These are phyloP conservation scores for Drosophila kuntzei DNA, from an alignment of 2,888 invertebrate species.

Conservation along the genomic window DNA sequence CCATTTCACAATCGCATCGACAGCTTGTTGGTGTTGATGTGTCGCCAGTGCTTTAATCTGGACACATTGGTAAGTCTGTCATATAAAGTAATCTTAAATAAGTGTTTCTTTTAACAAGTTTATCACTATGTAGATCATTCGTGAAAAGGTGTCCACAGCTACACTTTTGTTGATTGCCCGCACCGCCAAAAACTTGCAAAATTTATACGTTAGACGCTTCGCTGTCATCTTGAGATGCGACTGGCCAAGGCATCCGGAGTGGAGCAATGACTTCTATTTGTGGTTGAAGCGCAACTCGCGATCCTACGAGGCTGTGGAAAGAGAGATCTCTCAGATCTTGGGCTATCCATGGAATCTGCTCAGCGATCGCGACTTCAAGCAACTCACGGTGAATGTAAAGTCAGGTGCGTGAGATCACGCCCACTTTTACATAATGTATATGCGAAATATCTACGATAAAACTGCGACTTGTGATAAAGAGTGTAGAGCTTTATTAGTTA, in stretches of 20 bases:
- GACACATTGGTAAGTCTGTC: conserved; percentile 88
- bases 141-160: conserved; percentile 92
- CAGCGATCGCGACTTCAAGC: conserved; percentile 88
- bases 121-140: conserved; percentile 86
- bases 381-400: conserved; percentile 79
- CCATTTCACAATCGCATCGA: conserved; percentile 91
- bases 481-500: conserved; percentile 71
- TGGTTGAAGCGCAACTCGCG: conserved; percentile 89
- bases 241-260: conserved; percentile 89
- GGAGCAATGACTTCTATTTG: conserved; percentile 88
- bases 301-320: conserved; percentile 89
- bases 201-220: conserved; percentile 89
- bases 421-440: not conserved
- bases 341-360: conserved; percentile 89
- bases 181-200: conserved; percentile 88
- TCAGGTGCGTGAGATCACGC: conserved; percentile 44
- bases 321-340: conserved; percentile 89
- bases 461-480: conserved; percentile 67
- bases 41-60: conserved; percentile 89
- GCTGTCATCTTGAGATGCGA: conserved; percentile 90
- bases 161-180: conserved; percentile 90
- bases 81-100: not conserved
- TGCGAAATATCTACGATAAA: not conserved
- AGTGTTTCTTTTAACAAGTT: not conserved
- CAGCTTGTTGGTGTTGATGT: conserved; percentile 88